Conservation (phyloP, 2,113 vertebrate species). For the Tupaia chinensis region DNA sequence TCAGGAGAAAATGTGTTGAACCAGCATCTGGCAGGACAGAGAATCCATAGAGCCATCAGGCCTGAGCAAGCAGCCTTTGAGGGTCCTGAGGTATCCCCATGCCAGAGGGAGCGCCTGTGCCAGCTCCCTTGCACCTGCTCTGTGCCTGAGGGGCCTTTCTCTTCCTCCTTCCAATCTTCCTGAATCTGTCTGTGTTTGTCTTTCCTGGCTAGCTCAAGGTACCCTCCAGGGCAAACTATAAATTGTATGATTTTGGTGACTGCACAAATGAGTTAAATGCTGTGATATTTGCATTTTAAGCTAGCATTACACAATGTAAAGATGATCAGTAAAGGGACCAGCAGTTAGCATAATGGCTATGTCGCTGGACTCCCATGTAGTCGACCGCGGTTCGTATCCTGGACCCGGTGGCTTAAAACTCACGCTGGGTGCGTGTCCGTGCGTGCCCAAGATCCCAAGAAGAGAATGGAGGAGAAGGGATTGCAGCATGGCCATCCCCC, state of each 20-base stretch:
- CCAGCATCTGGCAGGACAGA: background rate
- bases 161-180: background rate
- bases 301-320: background rate
- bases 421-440: too few species aligned
- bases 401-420: too few species aligned
- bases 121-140: background rate
- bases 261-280: background rate
- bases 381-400: too few species aligned
- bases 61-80: background rate
- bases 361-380: too few species aligned
- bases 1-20: background rate
- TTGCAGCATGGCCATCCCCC: too few species aligned
- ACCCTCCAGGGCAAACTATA: background rate
- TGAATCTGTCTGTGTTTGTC: background rate
- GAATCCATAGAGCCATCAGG: background rate
- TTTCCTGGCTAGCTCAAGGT: background rate
- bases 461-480: too few species aligned
- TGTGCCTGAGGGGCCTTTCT: background rate
- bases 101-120: background rate
- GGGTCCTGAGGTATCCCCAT: background rate
- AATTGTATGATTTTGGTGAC: background rate
- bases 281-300: conserved; percentile 25
- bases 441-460: too few species aligned
- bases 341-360: too few species aligned
- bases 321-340: background rate